Evolutionary conservation across 2,113 vertebrate species (phyloP), one percentile per base, ranked within the genome.

Genomic region (Theristicus caerulescens): DNA sequence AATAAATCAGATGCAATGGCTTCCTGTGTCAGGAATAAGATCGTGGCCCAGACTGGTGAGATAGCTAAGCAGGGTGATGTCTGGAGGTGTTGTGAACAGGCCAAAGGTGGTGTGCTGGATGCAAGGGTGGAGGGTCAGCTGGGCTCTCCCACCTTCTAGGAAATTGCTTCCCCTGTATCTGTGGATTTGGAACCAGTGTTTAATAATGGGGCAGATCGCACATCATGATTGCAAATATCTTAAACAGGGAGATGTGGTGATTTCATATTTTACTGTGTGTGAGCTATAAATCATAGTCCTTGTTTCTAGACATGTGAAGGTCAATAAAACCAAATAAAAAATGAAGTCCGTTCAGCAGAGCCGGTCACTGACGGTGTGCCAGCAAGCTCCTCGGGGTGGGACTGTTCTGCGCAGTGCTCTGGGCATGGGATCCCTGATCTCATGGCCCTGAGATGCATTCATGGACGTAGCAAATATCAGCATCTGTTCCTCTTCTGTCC

Each of bases 261-360:
- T 87, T 85, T 82, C 42, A 2, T 72, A 5, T 51, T 64, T 52
- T 31, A 31, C 79, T 34, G 6, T 16, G 55, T 16, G 26, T 2
- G 32, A 80, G 66, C 70, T 92, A 16, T 51, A 64, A 40, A 62
- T 74, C 0, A 0, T 40, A 70, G n/a, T 25, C 54, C 44, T 74
- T 11, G 6, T 46, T 65, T 44, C 88, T 70, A 55, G 73, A 32
- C 36, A 12, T 7, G 29, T 16, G 65, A 59, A 93, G 76, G 80
- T 72, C 83, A 86, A 82, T 88, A 73, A 88, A 88, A 72, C 16
- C 38, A 32, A 36, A 62, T 71, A 42, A 59, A 86, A 88, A 69
- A 42, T 34, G 3, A 62, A 59, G 67, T 85, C 44, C 3, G 8
- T 29, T 82, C 40, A 64, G 57, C 70, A 51, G 73, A 78, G 90